Base-by-base conservation (phyloP, 2,113 vertebrate species). In the Eidolon helvum region DNA sequence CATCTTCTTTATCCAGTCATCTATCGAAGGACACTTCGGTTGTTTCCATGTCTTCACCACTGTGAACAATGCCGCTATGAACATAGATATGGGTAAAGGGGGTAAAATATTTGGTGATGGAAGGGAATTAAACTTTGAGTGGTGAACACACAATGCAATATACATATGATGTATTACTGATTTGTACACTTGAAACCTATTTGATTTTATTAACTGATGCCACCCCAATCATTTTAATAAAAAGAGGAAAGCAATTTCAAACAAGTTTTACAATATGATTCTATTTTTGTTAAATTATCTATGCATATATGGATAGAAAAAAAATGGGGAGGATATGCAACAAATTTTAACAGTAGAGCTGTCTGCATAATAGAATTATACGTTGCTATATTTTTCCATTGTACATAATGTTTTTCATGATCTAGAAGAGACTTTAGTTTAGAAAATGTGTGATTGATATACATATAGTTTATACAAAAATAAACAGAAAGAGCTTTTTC, bases 401-500 rank as follows among this genome's bases (percentile, higher is more conserved):
- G 1, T 55, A 5, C 48, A 66, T 48, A 33, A 57, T 21, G 21
- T 48, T 38, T 85, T 86, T 92, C 2, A 66, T 28, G 79, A 4
- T 75, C 14, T 38, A 55, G 65, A 72, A 59, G 7, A 53, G 19
- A 91, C 28, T 55, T 80, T 50, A 83, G 80, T 53, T 92, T 88
- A 89, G 45, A 92, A 88, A 80, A 71, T 66, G 28, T 86, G 24
- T 55, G n/a, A 87, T 38, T 33, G 48, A 24, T 21, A 77, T 53
- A 95, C 6, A 22, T n/a, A 22, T 40, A 65, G 55, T 35, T 69
- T 85, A 69, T 38, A 71, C n/a, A 94, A 82, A 94, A 82, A 85
- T 78, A 50, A 93, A 93, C 59, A 35, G 50, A 83, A 89, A 74
- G 22, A 79, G 24, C 65, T n/a, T 40, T 97, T 96, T 57, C 30